Evolutionary conservation across 2,888 invertebrate genomes (phyloP).

Genomic region (Orchestes rusci): DNA sequence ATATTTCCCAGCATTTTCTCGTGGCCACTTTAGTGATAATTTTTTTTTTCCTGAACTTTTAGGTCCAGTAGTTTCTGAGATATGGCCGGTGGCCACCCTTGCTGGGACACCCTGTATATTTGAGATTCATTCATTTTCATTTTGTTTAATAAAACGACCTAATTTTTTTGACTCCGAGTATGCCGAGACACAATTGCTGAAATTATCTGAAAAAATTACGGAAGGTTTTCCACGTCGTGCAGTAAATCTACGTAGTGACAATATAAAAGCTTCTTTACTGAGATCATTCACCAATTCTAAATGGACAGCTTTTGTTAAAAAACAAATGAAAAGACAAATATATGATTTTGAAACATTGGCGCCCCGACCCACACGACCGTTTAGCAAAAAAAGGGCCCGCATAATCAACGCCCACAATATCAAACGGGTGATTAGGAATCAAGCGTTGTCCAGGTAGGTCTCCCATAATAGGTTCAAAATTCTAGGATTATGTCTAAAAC

Average conservation of each 20-base stretch:
- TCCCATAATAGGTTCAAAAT: slow-evolving; percentile 4
- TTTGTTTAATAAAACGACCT: slow-evolving; percentile 24
- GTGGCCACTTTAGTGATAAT: no score
- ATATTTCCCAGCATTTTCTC: no score
- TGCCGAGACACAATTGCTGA: slow-evolving; percentile 27
- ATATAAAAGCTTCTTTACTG: slow-evolving; percentile 23
- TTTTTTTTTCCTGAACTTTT: no score
- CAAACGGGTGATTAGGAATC: slow-evolving; percentile 1
- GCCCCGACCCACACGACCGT: neutral
- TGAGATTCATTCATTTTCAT: slow-evolving; percentile 28
- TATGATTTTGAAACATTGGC: slow-evolving; percentile 11
- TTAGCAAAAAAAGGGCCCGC: slow-evolving; percentile 8
- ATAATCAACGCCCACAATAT: slow-evolving; percentile 4
- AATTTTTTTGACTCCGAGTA: slow-evolving; percentile 13
- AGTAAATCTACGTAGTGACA: slow-evolving; percentile 24
- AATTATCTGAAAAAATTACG: slow-evolving; percentile 25
- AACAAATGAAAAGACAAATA: slow-evolving; percentile 15
- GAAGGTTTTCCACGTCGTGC: slow-evolving; percentile 22
- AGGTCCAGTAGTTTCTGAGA: no score
- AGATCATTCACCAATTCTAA: slow-evolving; percentile 24
- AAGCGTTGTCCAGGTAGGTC: slow-evolving; percentile 1
- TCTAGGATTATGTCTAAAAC: slow-evolving; percentile 1
- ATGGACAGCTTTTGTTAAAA: slow-evolving; percentile 22
- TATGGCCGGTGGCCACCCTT: no score
- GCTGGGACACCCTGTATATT: no score